phyloP scores from a whole-genome alignment of 2,797 vertebrate species.

The Ptychobarbus kaznakovi region DNA sequence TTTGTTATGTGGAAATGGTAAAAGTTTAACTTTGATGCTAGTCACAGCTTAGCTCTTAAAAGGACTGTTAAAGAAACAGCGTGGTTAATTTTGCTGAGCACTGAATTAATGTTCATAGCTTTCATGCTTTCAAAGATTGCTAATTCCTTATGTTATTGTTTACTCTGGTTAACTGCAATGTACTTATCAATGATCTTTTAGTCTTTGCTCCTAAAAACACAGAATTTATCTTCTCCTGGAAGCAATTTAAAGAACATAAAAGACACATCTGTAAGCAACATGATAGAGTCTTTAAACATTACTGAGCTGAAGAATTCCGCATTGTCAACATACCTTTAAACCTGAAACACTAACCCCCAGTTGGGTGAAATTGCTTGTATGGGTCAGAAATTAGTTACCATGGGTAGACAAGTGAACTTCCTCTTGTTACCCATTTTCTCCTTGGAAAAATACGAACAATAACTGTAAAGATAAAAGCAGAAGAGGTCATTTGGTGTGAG shows the following conservation, averaged over 20 bases:
- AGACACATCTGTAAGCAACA: slow-evolving; percentile 75
- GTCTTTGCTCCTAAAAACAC: slow-evolving; percentile 73
- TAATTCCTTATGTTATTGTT: slow-evolving; percentile 88
- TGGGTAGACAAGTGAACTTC: slow-evolving; percentile 10
- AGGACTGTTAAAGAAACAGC: slow-evolving; percentile 83
- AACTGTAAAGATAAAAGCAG: slow-evolving; percentile 69
- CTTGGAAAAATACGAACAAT: slow-evolving; percentile 66
- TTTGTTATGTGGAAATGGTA: neutral
- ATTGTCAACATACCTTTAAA: neutral
- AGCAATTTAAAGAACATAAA: slow-evolving; percentile 81
- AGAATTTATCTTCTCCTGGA: slow-evolving; percentile 72
- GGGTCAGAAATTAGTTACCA: slow-evolving; percentile 18
- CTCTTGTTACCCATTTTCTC: slow-evolving; percentile 67
- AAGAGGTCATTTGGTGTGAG: slow-evolving; percentile 62
- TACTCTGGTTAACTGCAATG: slow-evolving; percentile 82
- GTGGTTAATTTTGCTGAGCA: no score
- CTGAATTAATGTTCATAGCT: no score
- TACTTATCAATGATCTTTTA: slow-evolving; percentile 81
- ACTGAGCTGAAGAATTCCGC: slow-evolving; percentile 36
- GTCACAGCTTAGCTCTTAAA: neutral
- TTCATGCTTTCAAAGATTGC: slow-evolving; percentile 67
- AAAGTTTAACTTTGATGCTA: neutral
- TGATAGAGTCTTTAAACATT: slow-evolving; percentile 32
- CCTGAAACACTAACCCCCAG: neutral
- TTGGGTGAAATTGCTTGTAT: neutral